These are phyloP conservation scores for Eclectus roratus DNA, from an alignment of 2,113 vertebrate species.

Conservation along the genomic window DNA sequence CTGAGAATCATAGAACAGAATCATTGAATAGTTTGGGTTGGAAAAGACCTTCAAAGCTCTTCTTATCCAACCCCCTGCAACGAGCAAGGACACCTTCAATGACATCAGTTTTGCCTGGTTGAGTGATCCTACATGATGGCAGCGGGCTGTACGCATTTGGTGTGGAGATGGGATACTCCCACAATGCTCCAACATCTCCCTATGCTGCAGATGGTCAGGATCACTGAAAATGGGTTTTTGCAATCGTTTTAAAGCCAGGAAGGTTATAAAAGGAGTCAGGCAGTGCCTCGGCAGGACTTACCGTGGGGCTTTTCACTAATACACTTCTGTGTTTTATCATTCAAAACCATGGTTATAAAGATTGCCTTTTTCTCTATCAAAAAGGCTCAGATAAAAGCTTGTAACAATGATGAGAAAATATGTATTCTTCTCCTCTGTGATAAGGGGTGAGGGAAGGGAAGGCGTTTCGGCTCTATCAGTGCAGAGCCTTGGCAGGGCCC, in stretches of 20 bases:
- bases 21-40: background rate
- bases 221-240: accelerated
- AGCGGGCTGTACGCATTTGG: accelerated
- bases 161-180: background rate
- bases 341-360: background rate
- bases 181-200: background rate
- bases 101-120: background rate
- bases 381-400: constrained; percentile 4
- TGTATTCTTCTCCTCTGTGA: background rate
- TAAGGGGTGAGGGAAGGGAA: background rate
- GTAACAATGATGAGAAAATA: constrained; percentile 5
- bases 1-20: background rate
- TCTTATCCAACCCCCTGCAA: background rate
- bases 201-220: background rate
- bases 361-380: background rate
- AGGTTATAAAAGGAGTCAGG: background rate
- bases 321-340: background rate
- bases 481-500: constrained; percentile 21
- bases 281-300: background rate
- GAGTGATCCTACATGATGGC: accelerated
- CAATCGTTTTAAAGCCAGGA: background rate
- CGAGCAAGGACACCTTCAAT: background rate
- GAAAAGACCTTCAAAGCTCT: background rate
- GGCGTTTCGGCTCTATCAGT: background rate
- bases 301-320: background rate